These are phyloP conservation scores for Dunckerocampus dactyliophorus DNA, from an alignment of 2,113 vertebrate species.

Conservation along the genomic window DNA sequence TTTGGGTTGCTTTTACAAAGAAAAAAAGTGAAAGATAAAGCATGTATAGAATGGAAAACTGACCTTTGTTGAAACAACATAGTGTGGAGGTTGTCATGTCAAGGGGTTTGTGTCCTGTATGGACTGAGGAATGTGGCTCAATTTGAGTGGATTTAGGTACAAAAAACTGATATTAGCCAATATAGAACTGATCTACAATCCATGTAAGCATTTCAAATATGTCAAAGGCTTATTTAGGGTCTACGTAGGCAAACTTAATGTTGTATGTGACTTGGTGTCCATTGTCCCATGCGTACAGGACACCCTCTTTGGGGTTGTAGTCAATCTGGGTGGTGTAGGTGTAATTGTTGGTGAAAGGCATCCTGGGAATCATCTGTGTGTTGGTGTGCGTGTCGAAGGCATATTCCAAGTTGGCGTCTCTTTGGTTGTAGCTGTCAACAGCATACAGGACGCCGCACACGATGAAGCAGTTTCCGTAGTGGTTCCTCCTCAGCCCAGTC, in stretches of 20 bases:
- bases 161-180: slow-evolving; percentile 26
- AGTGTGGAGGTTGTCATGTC: slow-evolving; percentile 2
- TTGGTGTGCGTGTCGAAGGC: slow-evolving; percentile 98
- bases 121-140: slow-evolving; percentile 32
- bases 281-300: slow-evolving; percentile 95
- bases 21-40: slow-evolving; percentile 18
- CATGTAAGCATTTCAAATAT: slow-evolving; percentile 44
- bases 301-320: slow-evolving; percentile 94
- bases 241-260: slow-evolving; percentile 88
- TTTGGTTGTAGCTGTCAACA: slow-evolving; percentile 86
- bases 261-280: slow-evolving; percentile 96
- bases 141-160: slow-evolving; percentile 6
- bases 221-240: slow-evolving; percentile 42
- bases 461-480: slow-evolving; percentile 92
- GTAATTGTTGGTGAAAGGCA: slow-evolving; percentile 92
- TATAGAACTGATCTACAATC: slow-evolving; percentile 88
- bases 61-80: too few relatives aligned
- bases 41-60: slow-evolving; percentile 23
- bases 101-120: slow-evolving; percentile 33
- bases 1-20: slow-evolving; percentile 5
- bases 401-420: slow-evolving; percentile 87
- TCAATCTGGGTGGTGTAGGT: slow-evolving; percentile 93
- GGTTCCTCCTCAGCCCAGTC: slow-evolving; percentile 85
- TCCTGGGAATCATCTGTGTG: slow-evolving; percentile 88
- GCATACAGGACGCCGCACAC: slow-evolving; percentile 95